Percentiles rank a stretch among this genome's conserved stretches.
These are phyloP conservation scores for Mimas tiliae DNA, from an alignment of 2,888 invertebrate genomes.

Conservation along the genomic window DNA sequence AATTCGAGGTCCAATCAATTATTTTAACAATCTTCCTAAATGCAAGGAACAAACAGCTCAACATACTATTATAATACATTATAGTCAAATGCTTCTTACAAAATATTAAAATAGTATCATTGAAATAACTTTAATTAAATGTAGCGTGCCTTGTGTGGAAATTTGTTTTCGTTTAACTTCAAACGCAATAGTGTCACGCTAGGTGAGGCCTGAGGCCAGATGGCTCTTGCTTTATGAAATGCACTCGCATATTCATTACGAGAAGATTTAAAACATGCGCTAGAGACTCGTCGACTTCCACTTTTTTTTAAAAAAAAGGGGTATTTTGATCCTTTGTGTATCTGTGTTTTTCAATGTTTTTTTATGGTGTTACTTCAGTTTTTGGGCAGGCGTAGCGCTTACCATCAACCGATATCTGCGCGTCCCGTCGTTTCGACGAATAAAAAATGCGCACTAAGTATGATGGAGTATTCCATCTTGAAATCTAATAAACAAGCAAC, in stretches of 20 bases:
- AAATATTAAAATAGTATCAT: background rate
- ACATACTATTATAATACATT: background rate
- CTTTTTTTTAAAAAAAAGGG: no score
- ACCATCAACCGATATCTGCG: no score
- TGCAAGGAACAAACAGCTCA: background rate
- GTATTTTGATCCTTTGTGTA: no score
- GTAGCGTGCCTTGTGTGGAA: background rate
- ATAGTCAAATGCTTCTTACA: no score
- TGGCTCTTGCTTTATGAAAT: background rate
- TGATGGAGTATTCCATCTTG: background rate
- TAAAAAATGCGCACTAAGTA: background rate
- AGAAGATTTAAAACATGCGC: no score
- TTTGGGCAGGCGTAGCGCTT: no score
- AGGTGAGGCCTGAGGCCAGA: background rate
- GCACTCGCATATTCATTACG: background rate
- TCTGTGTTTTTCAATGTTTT: no score
- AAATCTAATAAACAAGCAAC: background rate
- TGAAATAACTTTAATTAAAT: constrained; percentile 7
- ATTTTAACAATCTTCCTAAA: background rate
- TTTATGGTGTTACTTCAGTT: no score
- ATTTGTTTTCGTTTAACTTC: constrained; percentile 5
- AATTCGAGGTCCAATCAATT: constrained; percentile 2
- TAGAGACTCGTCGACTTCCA: no score
- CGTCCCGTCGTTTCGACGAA: no score
- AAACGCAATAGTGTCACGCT: background rate